These are phyloP conservation scores for Crotalus tigris DNA, from an alignment of 2,113 vertebrate genomes.

Conservation along the genomic window DNA sequence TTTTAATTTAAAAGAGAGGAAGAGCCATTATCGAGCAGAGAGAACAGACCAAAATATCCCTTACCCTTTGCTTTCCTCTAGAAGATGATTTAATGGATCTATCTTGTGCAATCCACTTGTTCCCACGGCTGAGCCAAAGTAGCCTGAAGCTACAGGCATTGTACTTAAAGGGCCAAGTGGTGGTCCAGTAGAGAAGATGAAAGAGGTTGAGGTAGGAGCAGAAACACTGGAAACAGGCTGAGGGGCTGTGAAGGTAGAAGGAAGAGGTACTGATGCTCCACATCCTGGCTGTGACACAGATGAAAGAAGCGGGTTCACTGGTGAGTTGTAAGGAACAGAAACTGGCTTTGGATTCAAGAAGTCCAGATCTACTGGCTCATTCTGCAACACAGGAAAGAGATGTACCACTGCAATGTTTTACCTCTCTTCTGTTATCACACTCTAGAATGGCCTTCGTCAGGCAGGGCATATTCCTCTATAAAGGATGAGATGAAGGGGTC, in stretches of 20 bases:
- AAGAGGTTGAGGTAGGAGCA: conserved; percentile 45
- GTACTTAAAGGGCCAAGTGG: conserved; percentile 45
- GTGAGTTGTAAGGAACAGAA: conserved; percentile 51
- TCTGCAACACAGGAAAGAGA: conserved; percentile 56
- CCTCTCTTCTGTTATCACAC: not conserved
- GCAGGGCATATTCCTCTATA: not conserved
- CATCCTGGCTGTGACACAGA: conserved; percentile 37
- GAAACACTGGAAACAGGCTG: conserved; percentile 51
- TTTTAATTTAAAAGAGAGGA: not conserved
- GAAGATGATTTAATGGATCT: conserved; percentile 69
- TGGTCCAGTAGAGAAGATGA: conserved; percentile 60
- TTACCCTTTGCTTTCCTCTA: conserved; percentile 75
- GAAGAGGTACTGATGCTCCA: conserved; percentile 45
- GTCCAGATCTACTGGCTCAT: conserved; percentile 69
- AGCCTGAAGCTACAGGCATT: conserved; percentile 46
- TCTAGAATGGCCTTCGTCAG: not conserved
- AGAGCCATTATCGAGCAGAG: conserved; percentile 12
- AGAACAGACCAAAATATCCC: conserved; percentile 3
- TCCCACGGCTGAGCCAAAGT: conserved; percentile 43
- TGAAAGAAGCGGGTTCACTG: conserved; percentile 54
- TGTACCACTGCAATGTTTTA: not conserved
- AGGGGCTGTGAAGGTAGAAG: conserved; percentile 56
- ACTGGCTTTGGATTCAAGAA: conserved; percentile 68
- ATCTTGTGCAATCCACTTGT: conserved; percentile 53
- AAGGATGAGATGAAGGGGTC: not conserved